phyloP scores from a whole-genome alignment of 2,888 invertebrate species.

The Drosophila hamatofila region DNA sequence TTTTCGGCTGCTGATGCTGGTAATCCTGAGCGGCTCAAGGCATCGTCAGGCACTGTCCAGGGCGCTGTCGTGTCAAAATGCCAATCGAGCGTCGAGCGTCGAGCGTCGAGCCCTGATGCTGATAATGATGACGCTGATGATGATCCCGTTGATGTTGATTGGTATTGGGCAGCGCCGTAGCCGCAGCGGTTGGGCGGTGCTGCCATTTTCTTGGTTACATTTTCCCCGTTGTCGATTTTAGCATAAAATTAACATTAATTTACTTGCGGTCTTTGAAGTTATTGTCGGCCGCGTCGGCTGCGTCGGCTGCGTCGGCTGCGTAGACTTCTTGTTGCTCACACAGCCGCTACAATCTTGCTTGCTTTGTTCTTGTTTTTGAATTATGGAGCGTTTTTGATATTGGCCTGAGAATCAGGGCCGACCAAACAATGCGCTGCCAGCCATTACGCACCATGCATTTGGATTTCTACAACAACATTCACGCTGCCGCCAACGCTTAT shows the following conservation, averaged over 20 bases:
- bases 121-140: constrained; percentile 38
- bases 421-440: constrained; percentile 66
- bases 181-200: constrained; percentile 44
- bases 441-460: constrained; percentile 64
- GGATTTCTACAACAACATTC: constrained; percentile 41
- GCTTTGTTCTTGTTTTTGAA: constrained; percentile 78
- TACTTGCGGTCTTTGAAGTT: constrained; percentile 81
- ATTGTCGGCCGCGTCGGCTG: constrained; percentile 57
- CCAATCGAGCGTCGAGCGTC: constrained; percentile 71
- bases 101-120: constrained; percentile 45
- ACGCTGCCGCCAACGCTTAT: constrained; percentile 59
- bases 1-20: constrained; percentile 71
- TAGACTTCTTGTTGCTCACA: constrained; percentile 32
- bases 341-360: constrained; percentile 23
- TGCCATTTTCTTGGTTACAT: constrained; percentile 64
- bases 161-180: constrained; percentile 48
- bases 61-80: constrained; percentile 75
- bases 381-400: constrained; percentile 74
- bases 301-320: constrained; percentile 10
- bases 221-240: constrained; percentile 70
- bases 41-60: constrained; percentile 39
- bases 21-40: constrained; percentile 69
- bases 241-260: constrained; percentile 81
- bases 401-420: constrained; percentile 59
- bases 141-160: constrained; percentile 55